These are phyloP conservation scores for Caenorhabditis sp. DNA, from an alignment of 2,888 invertebrate genomes.

Conservation along the genomic window DNA sequence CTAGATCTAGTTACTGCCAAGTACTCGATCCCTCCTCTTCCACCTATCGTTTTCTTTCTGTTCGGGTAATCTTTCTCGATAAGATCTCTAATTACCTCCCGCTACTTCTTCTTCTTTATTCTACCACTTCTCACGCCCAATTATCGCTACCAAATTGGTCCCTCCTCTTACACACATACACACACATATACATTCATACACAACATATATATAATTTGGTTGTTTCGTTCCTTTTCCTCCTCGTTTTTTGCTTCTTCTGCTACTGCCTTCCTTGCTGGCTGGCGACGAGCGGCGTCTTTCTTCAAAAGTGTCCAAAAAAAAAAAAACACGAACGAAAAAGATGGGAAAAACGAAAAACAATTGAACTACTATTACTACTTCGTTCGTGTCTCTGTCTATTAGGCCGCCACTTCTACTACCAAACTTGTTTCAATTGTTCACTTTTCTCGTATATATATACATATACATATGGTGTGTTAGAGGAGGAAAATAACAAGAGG, in stretches of 20 bases:
- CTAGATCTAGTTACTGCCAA: no score
- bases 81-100: background rate
- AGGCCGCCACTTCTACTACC: background rate
- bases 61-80: no score
- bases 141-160: background rate
- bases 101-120: background rate
- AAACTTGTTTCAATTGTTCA: constrained; percentile 1
- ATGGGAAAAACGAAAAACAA: background rate
- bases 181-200: background rate
- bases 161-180: background rate
- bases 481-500: no score
- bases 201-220: constrained; percentile 3
- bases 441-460: background rate
- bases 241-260: constrained; percentile 3
- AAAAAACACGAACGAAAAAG: background rate
- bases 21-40: no score
- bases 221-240: background rate
- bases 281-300: background rate
- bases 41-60: no score
- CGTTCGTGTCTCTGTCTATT: background rate
- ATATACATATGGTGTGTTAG: no score
- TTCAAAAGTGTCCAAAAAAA: background rate
- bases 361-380: background rate
- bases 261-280: background rate
- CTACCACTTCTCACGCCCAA: background rate